These are phyloP conservation scores for Sitobion miscanthi DNA, from an alignment of 1,140 invertebrate species.

Conservation along the genomic window DNA sequence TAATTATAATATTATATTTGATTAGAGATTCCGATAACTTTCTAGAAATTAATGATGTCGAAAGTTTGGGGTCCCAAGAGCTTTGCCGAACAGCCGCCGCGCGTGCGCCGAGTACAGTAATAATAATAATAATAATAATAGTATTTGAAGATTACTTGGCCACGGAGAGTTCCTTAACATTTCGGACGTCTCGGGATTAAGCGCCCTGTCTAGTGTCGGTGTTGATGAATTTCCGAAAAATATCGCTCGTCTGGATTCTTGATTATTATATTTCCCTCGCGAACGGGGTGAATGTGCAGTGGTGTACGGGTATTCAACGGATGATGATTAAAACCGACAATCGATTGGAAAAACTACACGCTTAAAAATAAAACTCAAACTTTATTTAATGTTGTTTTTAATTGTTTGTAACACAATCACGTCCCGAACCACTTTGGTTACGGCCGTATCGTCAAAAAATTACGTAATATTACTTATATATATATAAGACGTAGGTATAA, in stretches of 20 bases:
- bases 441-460: not conserved
- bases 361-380: not conserved
- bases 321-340: not conserved
- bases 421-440: not conserved
- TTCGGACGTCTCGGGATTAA: conserved; percentile 15
- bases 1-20: conserved; percentile 29
- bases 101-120: not conserved
- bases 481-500: too few relatives aligned
- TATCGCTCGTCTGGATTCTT: not conserved
- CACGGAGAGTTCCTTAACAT: not conserved
- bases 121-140: not conserved
- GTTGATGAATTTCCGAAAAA: not conserved
- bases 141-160: not conserved
- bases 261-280: not conserved
- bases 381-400: too few relatives aligned
- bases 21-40: conserved; percentile 23
- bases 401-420: not conserved
- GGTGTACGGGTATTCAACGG: not conserved
- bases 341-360: not conserved
- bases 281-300: not conserved
- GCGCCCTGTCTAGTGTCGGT: not conserved
- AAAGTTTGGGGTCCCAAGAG: not conserved
- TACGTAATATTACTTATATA: too few relatives aligned
- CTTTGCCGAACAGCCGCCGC: not conserved
- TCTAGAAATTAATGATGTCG: conserved; percentile 31